Evolutionary conservation across 2,888 invertebrate genomes (phyloP), one percentile per base, ranked within the genome.

Genomic region (Nemotelus nigrinus): DNA sequence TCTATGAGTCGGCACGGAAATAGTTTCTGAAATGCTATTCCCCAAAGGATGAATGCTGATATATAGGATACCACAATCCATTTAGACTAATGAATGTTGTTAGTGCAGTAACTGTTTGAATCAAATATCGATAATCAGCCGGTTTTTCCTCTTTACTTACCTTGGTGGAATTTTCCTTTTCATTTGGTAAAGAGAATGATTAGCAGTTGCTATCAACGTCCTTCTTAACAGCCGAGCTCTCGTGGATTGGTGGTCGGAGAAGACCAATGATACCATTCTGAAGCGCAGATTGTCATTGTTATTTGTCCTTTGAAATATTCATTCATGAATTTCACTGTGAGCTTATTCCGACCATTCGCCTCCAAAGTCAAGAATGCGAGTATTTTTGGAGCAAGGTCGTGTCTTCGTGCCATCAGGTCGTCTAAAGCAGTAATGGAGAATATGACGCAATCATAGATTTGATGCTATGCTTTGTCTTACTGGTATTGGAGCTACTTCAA

Each of bases 391-490:
- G 25, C 25, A 25, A 25, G 25, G 25, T 25, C 25, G 25, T 25
- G 1, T 25, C 55, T 71, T 55, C 71, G 8, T 5, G 57, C 39
- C 55, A 55, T 55, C 55, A 71, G 39, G 50, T 25, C 68, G 68
- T 71, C 55, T 44, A 55, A 71, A 41, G 71, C 57, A 71, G 41
- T 71, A 71, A 71, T 55, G 55, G 71, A 25, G 57, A 71, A 71
- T 55, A 44, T 57, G 71, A 55, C 44, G 57, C 71, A 71, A 71
- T 71, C 55, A 55, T 57, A 43, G n/a, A n/a, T 55, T 71, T 71
- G 4, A 71, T 8, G 44, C 55, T 55, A 43, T 47, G 47, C 65
- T 47, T 10, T 65, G 65, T 47, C 45, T 65, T 25, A 45, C 8
- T 4, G 45, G 45, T 2, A 65, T 8, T 5, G 45, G 47, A 65